Conservation (phyloP, 1,140 invertebrate species). For the Drosophila tropicalis region DNA sequence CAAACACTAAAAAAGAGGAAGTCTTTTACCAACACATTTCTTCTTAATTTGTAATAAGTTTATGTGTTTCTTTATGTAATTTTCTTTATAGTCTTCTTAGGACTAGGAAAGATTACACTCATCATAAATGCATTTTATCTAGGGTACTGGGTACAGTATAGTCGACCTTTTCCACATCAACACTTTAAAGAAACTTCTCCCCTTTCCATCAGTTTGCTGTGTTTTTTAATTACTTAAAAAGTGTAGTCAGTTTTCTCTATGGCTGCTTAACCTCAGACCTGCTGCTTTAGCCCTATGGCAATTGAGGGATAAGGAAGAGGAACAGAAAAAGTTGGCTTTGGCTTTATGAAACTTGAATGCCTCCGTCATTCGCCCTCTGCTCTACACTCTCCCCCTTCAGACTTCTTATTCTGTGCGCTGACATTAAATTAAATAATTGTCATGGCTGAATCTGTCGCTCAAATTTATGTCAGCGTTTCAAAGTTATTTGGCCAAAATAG, state of each 20-base stretch:
- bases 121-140: too few relatives aligned
- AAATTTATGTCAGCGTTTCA: slow-evolving; percentile 31
- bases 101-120: too few relatives aligned
- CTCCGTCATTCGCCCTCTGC: slow-evolving; percentile 6
- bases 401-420: slow-evolving; percentile 13
- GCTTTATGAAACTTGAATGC: slow-evolving; percentile 47
- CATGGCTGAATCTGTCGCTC: slow-evolving; percentile 49
- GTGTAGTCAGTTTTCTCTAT: slow-evolving; percentile 64
- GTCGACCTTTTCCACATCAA: not conserved
- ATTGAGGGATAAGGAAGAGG: slow-evolving; percentile 6
- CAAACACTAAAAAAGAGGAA: too few relatives aligned
- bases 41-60: too few relatives aligned
- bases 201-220: slow-evolving; percentile 19
- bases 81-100: too few relatives aligned
- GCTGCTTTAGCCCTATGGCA: slow-evolving; percentile 42
- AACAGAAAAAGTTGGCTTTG: slow-evolving; percentile 23
- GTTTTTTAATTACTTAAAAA: slow-evolving; percentile 77
- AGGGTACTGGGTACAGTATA: not conserved
- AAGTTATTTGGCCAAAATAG: slow-evolving; percentile 64
- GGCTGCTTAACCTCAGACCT: slow-evolving; percentile 77
- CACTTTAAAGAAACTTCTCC: not conserved
- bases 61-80: too few relatives aligned
- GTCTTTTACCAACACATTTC: too few relatives aligned
- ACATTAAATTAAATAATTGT: slow-evolving; percentile 79
- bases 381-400: not conserved